Evolutionary conservation across 2,113 vertebrate species (phyloP).

Genomic region (Labrus mixtus): DNA sequence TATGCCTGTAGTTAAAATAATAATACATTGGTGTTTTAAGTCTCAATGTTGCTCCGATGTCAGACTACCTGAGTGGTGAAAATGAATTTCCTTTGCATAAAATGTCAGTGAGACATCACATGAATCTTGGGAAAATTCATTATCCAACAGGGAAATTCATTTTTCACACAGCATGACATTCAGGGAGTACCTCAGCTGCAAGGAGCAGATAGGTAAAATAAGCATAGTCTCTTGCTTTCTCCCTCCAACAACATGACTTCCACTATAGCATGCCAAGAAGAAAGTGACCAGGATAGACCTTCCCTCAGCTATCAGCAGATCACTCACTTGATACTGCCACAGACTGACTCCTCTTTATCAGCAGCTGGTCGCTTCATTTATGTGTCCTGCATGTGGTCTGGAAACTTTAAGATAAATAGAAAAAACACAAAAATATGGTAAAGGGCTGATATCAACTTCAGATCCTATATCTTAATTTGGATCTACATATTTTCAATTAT

Average conservation of each 20-base stretch:
- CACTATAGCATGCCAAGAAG: conserved; percentile 18
- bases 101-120: conserved; percentile 24
- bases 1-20: not conserved
- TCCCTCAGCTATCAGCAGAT: not conserved
- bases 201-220: conserved; percentile 34
- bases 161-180: conserved; percentile 41
- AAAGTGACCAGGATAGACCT: not conserved
- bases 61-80: not conserved
- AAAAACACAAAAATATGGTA: not conserved
- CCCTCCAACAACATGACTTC: conserved; percentile 5
- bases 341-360: not conserved
- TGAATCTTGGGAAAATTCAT: conserved; percentile 27
- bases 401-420: not conserved
- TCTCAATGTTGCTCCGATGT: not conserved
- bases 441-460: not conserved
- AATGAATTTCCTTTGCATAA: not conserved
- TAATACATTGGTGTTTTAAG: not conserved
- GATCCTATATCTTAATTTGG: not conserved
- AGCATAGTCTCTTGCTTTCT: no score
- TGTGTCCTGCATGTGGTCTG: not conserved
- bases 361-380: not conserved
- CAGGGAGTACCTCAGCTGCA: conserved; percentile 23
- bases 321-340: not conserved
- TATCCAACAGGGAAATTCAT: conserved; percentile 35
- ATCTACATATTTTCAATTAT: not conserved